Evolutionary conservation across 1,140 invertebrate genomes (phyloP).

Genomic region (Nasonia giraulti): DNA sequence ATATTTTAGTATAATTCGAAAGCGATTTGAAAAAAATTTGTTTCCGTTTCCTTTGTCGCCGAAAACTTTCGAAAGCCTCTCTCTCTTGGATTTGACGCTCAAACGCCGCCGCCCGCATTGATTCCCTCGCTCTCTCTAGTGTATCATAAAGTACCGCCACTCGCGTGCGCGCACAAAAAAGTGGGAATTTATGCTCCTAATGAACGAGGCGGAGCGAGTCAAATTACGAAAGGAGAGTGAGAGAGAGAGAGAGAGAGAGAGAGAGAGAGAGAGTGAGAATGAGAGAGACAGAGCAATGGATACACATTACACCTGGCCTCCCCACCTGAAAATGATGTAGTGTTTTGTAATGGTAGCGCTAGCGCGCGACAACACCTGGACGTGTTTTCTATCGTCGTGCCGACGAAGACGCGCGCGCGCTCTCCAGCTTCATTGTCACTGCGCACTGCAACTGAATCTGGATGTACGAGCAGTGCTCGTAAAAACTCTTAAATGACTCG

Average conservation of each 20-base stretch:
- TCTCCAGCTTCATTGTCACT: constrained; percentile 60
- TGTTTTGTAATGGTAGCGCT: constrained; percentile 66
- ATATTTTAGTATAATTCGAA: constrained; percentile 24
- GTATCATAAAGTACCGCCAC: background rate
- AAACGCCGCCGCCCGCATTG: constrained; percentile 30
- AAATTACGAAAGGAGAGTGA: constrained; percentile 55
- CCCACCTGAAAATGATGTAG: constrained; percentile 66
- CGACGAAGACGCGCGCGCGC: background rate
- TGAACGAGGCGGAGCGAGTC: constrained; percentile 55
- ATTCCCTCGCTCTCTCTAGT: constrained; percentile 28
- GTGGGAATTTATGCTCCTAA: constrained; percentile 51
- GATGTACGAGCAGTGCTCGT: constrained; percentile 46
- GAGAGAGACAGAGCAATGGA: constrained; percentile 55
- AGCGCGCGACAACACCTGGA: constrained; percentile 66
- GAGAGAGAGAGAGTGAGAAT: constrained; percentile 51
- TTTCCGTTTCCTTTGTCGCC: constrained; percentile 46
- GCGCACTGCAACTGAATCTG: constrained; percentile 1
- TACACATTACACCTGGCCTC: constrained; percentile 61
- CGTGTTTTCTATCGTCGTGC: constrained; percentile 46
- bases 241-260: constrained; percentile 55
- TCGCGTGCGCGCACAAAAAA: background rate
- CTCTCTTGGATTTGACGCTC: background rate
- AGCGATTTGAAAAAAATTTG: constrained; percentile 48
- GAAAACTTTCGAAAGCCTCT: background rate
- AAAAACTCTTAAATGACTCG: constrained; percentile 59